Conservation (phyloP, 37 sponge, comb jelly and placozoan genomes). For the Hexactinellida sp. region DNA sequence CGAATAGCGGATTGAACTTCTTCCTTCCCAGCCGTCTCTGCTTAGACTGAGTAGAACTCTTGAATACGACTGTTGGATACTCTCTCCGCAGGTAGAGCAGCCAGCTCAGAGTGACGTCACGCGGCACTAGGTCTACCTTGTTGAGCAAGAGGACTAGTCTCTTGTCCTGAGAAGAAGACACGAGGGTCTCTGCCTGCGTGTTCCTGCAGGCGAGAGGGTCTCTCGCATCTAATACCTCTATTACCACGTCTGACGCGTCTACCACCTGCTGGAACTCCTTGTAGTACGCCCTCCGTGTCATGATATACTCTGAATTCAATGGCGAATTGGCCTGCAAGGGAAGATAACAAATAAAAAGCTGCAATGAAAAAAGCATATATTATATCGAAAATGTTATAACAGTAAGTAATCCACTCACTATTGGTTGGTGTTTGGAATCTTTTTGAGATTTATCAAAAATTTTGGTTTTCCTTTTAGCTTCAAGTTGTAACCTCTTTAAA, state of each 20-base stretch:
- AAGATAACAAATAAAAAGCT: neutral
- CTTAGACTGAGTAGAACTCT: constrained; percentile 82
- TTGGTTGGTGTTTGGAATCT: neutral
- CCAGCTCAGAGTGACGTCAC: constrained; percentile 58
- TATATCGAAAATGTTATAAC: neutral
- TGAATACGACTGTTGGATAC: constrained; percentile 85
- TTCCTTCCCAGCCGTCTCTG: constrained; percentile 52
- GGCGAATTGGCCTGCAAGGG: neutral
- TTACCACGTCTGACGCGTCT: constrained; percentile 77
- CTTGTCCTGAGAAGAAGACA: constrained; percentile 58
- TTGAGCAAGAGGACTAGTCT: constrained; percentile 78
- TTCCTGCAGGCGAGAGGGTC: constrained; percentile 88
- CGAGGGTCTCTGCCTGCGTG: constrained; percentile 53
- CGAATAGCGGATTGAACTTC: constrained; percentile 29
- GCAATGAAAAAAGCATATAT: neutral
- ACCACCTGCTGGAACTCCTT: constrained; percentile 78
- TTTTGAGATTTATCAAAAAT: neutral
- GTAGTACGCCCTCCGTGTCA: constrained; percentile 55
- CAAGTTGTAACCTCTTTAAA: neutral
- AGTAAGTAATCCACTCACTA: neutral
- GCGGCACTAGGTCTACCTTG: constrained; percentile 85
- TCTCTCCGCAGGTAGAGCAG: constrained; percentile 72
- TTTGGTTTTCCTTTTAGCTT: neutral
- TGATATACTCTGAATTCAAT: neutral
- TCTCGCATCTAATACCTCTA: constrained; percentile 91